These are phyloP conservation scores for Saccostrea glomerata DNA, from an alignment of 1,140 invertebrate genomes.

Conservation along the genomic window DNA sequence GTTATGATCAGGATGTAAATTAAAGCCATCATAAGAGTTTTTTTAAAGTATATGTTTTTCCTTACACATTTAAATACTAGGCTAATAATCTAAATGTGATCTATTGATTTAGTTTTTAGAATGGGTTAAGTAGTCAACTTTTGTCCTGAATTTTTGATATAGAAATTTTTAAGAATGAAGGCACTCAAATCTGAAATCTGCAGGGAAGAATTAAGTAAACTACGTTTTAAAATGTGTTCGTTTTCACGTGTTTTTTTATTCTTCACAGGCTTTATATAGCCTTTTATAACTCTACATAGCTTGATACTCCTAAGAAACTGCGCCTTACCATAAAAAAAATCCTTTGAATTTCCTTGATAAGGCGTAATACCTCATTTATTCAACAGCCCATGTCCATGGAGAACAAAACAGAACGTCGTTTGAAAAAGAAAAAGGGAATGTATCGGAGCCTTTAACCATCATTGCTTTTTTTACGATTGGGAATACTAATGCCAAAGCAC, in stretches of 20 bases:
- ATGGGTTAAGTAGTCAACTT: no score
- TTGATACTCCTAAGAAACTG: not conserved
- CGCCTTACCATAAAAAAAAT: not conserved
- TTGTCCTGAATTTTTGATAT: no score
- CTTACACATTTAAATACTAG: no score
- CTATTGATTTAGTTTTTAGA: no score
- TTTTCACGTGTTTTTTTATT: not conserved
- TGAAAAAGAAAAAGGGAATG: not conserved
- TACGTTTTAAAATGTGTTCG: no score
- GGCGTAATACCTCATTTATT: conserved; percentile 8
- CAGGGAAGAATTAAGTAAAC: no score
- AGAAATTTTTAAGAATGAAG: no score
- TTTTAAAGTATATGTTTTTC: no score
- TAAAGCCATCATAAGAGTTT: no score
- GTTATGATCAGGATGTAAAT: no score
- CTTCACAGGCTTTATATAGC: not conserved
- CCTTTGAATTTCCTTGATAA: not conserved
- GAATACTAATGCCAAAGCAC: not conserved
- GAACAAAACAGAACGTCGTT: not conserved
- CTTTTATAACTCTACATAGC: not conserved
- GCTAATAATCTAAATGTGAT: no score
- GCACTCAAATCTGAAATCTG: no score
- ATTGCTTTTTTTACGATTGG: not conserved
- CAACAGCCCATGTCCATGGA: not conserved
- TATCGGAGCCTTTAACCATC: not conserved